Evolutionary conservation across 1,140 invertebrate genomes (phyloP), one percentile per base, ranked within the genome.

Genomic region (Drosophila nannoptera): DNA sequence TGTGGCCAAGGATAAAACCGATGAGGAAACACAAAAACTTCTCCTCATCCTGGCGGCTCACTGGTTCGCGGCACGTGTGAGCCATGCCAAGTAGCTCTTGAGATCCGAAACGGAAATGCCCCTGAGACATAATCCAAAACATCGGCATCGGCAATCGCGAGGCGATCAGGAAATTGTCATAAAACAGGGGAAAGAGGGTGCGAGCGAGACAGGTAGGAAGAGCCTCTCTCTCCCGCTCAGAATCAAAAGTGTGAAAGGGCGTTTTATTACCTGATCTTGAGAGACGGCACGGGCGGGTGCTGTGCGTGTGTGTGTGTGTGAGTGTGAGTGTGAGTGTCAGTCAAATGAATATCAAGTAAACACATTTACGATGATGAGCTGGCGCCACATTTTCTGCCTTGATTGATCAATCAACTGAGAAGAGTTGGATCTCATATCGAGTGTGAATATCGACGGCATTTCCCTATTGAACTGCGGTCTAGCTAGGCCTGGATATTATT

Each of bases 61-160:
- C 22, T n/a, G 35, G 43, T 40, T 14, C 43, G 16, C 3, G 40
- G 69, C 61, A 84, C 80, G 80, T 83, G 80, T 40, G 45, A 14
- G 65, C 61, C 80, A 83, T 83, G 69, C 52, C 70, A 84, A 84
- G 58, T 43, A 60, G 12, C 40, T 5, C 40, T 50, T 7, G 36
- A 48, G 50, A 29, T 70, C 56, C 58, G 61, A 49, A 77, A 53
- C 81, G 81, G 81, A 84, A 84, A 86, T 86, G 81, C 73, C 81
- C 81, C 77, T 77, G 65, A 68, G 54, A 61, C 46, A 73, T 61
- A 71, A 77, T 69, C 52, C 69, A 38, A 38, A 49, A 31, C 14
- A 69, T 16, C 14, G 48, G 31, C 14, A 69, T 16, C 14, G 48
- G 31, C 42, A 33, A 35, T 36, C 36, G 48, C 35, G 60, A 74